A percentile compares a stretch with the other conserved stretches of the same genome.
phyloP scores from a whole-genome alignment of 2,888 invertebrate species.

The Mimas tiliae region DNA sequence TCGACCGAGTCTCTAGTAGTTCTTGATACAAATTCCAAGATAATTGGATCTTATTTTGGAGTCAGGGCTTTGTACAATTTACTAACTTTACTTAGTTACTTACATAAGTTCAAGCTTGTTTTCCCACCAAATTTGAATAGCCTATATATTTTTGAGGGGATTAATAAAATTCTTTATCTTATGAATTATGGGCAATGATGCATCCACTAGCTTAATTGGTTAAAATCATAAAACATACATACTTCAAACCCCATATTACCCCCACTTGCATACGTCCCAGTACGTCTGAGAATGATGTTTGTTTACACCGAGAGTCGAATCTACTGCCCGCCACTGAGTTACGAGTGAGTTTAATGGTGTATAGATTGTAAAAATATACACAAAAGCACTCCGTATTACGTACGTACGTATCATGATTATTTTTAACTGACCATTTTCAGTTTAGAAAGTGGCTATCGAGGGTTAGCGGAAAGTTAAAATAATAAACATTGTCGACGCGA shows the following conservation, averaged over 20 bases:
- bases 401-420: slow-evolving; percentile 26
- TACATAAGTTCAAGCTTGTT: no score
- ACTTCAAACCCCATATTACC: neutral
- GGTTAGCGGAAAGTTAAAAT: slow-evolving; percentile 14
- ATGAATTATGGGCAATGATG: no score
- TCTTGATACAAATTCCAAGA: no score
- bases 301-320: slow-evolving; percentile 39
- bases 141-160: no score
- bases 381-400: slow-evolving; percentile 27
- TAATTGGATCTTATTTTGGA: no score
- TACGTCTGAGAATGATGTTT: slow-evolving; percentile 30
- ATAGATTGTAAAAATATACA: slow-evolving; percentile 40
- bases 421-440: slow-evolving; percentile 21
- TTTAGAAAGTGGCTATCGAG: slow-evolving; percentile 13
- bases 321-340: slow-evolving; percentile 36
- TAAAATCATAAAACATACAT: no score
- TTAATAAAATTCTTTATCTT: no score
- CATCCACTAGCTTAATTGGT: no score
- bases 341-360: slow-evolving; percentile 32
- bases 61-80: no score
- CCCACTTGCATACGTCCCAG: slow-evolving; percentile 8
- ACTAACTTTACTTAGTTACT: no score
- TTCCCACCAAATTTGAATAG: no score
- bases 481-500: slow-evolving; percentile 10
- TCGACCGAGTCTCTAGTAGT: no score